Base-by-base conservation (phyloP, 2,888 invertebrate species). In the Parnassius mnemosyne region DNA sequence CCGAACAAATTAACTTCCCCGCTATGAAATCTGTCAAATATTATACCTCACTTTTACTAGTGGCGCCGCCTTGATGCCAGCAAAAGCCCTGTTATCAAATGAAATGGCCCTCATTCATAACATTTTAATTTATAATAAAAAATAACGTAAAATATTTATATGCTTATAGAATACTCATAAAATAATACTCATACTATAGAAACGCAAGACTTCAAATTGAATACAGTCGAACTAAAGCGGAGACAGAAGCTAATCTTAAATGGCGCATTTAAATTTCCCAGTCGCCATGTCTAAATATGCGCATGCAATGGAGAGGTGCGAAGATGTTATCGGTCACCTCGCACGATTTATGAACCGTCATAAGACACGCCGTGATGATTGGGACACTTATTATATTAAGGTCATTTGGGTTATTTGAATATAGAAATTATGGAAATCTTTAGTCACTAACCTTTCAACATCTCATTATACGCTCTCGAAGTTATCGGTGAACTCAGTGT, bases 281-380 rank as follows among this genome's bases (percentile, higher is more conserved):
- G 46, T 51, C 42, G 47, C 58, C 58, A 47, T 60, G 58, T 56
- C 49, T 59, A 56, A 63, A 57, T 57, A 57, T 56, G 56, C 43
- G 42, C 60, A 61, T 57, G 65, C 63, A 63, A 63, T 55, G 54
- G 44, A 34, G 49, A 64, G 57, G 68, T 65, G 67, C 61, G 68
- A 68, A 63, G 68, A 66, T 68, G 47, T 10, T 61, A 64, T 66
- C 68, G 54, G 25, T 56, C 53, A 34, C 42, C 54, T 55, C 60
- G 66, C 66, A 68, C 68, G 68, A 68, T 66, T 68, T 68, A 68
- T 66, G 58, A 62, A 60, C 62, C 47, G 63, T 60, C 57, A 61
- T 53, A 56, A 61, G 58, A 60, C 51, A 10, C 57, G 16, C 54
- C 54, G 61, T 66, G 63, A 63, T 56, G 63, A 10, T 60, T 52